Conservation (phyloP, 2,113 vertebrate genomes). For the Coreoperca whiteheadi region DNA sequence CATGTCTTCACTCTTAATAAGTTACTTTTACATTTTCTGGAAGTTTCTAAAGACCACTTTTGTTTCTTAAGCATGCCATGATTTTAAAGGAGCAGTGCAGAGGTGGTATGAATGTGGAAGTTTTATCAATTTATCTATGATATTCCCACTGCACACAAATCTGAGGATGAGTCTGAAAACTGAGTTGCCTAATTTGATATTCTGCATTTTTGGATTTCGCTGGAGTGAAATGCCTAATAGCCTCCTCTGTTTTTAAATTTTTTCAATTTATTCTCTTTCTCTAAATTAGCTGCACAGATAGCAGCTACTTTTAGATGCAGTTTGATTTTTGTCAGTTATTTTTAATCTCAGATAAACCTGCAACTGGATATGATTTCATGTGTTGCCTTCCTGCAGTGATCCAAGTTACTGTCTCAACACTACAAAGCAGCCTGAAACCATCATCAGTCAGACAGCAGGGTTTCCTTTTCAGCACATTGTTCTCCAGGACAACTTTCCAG, state of each 20-base stretch:
- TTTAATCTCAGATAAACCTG: background rate
- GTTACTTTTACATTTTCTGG: background rate
- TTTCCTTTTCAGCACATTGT: background rate
- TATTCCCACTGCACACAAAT: background rate
- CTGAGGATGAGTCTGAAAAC: background rate
- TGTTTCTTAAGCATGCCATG: slow-evolving; percentile 10
- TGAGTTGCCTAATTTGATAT: background rate
- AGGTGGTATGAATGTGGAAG: slow-evolving; percentile 32
- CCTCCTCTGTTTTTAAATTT: too few species aligned
- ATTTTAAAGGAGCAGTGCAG: slow-evolving; percentile 29
- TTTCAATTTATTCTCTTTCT: too few species aligned
- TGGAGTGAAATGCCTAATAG: background rate
- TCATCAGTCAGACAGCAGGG: background rate
- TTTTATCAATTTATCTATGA: too few species aligned
- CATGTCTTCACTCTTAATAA: background rate
- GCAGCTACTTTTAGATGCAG: background rate
- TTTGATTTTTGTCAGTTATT: background rate
- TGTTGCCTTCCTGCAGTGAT: background rate
- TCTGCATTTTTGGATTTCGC: background rate
- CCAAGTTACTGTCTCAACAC: background rate
- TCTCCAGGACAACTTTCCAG: background rate
- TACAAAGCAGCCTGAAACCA: background rate
- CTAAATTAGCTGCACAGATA: background rate
- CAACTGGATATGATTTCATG: background rate
- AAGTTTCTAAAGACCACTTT: background rate